Base-by-base conservation (phyloP, 2,113 vertebrate genomes). In the Sebastes schlegelii region DNA sequence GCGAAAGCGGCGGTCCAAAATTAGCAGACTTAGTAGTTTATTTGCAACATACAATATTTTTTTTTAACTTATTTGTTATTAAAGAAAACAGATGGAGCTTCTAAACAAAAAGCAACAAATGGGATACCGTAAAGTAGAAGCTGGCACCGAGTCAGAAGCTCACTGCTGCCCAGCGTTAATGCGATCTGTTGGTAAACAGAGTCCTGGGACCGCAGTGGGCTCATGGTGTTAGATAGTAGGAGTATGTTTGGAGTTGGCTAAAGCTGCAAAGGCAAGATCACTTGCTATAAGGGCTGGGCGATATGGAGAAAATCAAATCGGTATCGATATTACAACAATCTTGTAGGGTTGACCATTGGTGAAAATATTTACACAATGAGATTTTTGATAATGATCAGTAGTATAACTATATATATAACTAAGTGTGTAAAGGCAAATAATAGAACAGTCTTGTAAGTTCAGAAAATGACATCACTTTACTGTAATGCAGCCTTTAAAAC, bases 161-260 rank as follows among this genome's bases (percentile, higher is more conserved):
- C 34, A 7, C 17, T 23, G 67, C 85, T 91, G 92, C 90, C 91
- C 86, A 81, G 84, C 63, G 19, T 75, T 90, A 88, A 89, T 87
- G 43, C 13, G 51, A 84, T 89, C 80, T 66, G 79, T 69, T 78
- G 73, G 85, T 68, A 74, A 84, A 45, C 66, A 79, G 81, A 77
- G 71, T 89, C 85, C 83, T 66, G 87, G 81, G 86, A 92, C 66
- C 0, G 10, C 52, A 19, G 60, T 12, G 60, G 69, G 81, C 78
- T 80, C 54, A 6, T 74, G 60, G 67, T 9, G 9, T 66, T 46
- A 76, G 64, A 77, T 9, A 13, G 52, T 10, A 34, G 26, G 45
- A 49, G 43, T 57, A 16, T 42, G 21, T 62, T 11, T 19, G 9
- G 42, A 45, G 43, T 45, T 21, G 21, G 63, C 3, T 46, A 46